phyloP scores from a whole-genome alignment of 2,888 invertebrate species.

The Chymomyza caudatula region DNA sequence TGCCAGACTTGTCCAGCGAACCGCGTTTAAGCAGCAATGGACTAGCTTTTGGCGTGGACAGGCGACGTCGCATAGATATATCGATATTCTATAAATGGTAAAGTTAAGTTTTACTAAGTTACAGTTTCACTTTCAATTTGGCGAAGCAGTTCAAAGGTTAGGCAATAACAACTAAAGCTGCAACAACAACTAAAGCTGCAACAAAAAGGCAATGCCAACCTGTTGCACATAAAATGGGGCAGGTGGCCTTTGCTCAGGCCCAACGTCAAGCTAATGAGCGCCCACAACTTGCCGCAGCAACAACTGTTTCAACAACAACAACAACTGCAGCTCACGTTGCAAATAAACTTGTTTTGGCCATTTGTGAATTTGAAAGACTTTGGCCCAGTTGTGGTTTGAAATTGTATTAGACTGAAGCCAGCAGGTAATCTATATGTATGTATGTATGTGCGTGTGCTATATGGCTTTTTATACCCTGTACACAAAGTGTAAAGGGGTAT shows the following conservation, averaged over 20 bases:
- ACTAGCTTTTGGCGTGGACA: conserved; percentile 87
- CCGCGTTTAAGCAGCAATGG: conserved; percentile 82
- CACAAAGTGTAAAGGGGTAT: too few relatives aligned
- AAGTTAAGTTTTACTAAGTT: background rate
- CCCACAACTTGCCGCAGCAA: conserved; percentile 36
- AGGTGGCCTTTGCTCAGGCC: conserved; percentile 58
- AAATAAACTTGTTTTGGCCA: conserved; percentile 55
- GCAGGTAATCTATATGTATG: background rate
- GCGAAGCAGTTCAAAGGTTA: conserved; percentile 51
- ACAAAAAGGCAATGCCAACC: conserved; percentile 31
- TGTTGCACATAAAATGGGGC: conserved; percentile 60
- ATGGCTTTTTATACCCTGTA: too few relatives aligned
- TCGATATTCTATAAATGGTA: conserved; percentile 76
- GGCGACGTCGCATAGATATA: conserved; percentile 85
- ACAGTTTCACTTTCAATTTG: conserved; percentile 19
- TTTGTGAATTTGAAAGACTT: conserved; percentile 33
- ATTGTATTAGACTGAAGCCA: background rate
- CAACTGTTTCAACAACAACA: conserved; percentile 15
- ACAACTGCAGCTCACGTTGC: conserved; percentile 39
- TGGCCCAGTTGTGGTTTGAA: conserved; percentile 41
- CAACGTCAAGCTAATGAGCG: conserved; percentile 34
- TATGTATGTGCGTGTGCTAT: background rate
- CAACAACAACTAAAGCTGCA: conserved; percentile 14
- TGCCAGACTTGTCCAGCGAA: conserved; percentile 77
- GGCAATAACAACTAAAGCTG: conserved; percentile 8